Evolutionary conservation across 2,113 vertebrate genomes (phyloP).

Genomic region (Scytalopus superciliaris): DNA sequence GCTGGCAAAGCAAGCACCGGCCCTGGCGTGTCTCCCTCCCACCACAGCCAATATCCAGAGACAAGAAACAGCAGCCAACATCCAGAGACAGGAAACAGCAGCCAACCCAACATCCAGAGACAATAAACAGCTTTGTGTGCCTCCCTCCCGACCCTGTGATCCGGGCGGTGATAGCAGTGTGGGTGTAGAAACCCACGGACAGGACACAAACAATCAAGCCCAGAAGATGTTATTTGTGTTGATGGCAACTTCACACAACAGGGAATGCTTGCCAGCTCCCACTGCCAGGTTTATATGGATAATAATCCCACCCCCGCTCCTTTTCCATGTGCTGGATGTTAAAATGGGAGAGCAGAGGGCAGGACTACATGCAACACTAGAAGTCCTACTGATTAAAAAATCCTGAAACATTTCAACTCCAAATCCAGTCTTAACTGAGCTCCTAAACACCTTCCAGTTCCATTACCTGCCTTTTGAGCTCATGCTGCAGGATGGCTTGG

Average conservation of each 20-base stretch:
- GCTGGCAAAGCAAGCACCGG: neutral
- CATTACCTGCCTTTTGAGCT: neutral
- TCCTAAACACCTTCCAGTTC: neutral
- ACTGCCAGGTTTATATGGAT: neutral
- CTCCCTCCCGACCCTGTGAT: neutral
- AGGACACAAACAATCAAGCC: neutral
- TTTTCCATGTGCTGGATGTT: neutral
- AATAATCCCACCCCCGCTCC: neutral
- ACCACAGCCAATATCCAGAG: neutral
- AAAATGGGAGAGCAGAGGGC: neutral
- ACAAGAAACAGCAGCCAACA: neutral
- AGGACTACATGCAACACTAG: neutral
- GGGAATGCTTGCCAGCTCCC: neutral
- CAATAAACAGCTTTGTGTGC: conserved; percentile 3
- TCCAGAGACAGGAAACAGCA: neutral
- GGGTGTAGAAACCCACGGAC: neutral
- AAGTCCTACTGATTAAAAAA: neutral
- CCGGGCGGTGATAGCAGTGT: neutral
- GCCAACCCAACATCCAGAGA: neutral
- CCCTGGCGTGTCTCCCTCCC: neutral
- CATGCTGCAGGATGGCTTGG: neutral
- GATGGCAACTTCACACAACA: neutral
- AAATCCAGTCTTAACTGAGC: neutral
- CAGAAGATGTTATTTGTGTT: neutral
- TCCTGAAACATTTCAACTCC: neutral